These are phyloP conservation scores for Babylonia areolata DNA, from an alignment of 1,140 invertebrate species.

Conservation along the genomic window DNA sequence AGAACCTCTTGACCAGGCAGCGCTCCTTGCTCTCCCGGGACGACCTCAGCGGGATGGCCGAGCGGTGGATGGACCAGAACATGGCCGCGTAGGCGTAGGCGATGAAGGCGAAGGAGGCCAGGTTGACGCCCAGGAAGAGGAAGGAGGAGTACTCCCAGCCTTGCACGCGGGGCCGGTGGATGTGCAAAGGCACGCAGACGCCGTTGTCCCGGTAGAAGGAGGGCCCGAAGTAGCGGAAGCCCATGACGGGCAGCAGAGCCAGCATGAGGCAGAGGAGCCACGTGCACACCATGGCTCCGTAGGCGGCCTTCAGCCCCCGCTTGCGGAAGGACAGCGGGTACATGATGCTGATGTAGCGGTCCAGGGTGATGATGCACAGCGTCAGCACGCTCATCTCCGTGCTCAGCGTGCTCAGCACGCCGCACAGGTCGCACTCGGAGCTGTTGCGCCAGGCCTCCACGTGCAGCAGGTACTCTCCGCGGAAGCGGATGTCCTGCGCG, in stretches of 20 bases:
- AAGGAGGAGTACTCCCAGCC: slow-evolving; percentile 76
- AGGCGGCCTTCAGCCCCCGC: slow-evolving; percentile 74
- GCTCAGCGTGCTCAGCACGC: slow-evolving; percentile 63
- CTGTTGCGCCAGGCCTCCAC: slow-evolving; percentile 84
- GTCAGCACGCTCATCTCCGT: slow-evolving; percentile 84
- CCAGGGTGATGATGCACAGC: slow-evolving; percentile 85
- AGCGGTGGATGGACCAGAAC: slow-evolving; percentile 81
- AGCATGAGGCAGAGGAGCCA: slow-evolving; percentile 82
- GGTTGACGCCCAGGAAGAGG: slow-evolving; percentile 74
- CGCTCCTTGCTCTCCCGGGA: slow-evolving; percentile 79
- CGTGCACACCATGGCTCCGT: slow-evolving; percentile 78
- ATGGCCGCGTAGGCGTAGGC: slow-evolving; percentile 77
- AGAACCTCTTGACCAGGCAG: slow-evolving; percentile 65
- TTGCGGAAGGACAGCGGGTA: slow-evolving; percentile 78
- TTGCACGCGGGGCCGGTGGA: slow-evolving; percentile 72
- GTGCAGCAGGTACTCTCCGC: slow-evolving; percentile 81
- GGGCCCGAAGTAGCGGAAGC: slow-evolving; percentile 79
- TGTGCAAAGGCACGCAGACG: slow-evolving; percentile 74
- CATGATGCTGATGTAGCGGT: slow-evolving; percentile 83
- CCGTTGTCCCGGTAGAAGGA: slow-evolving; percentile 73
- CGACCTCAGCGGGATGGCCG: slow-evolving; percentile 80
- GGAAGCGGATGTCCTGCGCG: slow-evolving; percentile 81
- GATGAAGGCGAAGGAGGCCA: slow-evolving; percentile 76
- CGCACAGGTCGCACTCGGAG: slow-evolving; percentile 74
- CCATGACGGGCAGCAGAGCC: slow-evolving; percentile 82